Conservation (phyloP, 1,140 invertebrate genomes). For the Eriocheir sinensis region DNA sequence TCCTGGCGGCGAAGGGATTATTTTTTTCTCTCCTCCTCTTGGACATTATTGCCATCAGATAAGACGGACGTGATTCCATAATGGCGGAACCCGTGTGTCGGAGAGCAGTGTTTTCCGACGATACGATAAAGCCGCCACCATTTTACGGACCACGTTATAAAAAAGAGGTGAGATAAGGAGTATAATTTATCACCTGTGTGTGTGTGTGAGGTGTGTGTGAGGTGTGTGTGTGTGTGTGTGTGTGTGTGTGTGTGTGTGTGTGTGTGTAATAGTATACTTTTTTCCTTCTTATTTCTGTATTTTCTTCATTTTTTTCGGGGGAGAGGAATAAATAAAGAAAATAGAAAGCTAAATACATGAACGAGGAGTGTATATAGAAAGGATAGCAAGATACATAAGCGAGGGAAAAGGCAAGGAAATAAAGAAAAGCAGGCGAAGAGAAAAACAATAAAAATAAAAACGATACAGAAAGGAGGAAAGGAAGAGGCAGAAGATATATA, state of each 20-base stretch:
- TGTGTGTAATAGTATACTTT: too few species aligned
- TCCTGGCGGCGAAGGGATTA: not conserved
- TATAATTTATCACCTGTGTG: not conserved
- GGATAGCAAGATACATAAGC: not conserved
- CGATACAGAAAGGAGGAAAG: not conserved
- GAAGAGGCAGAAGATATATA: not conserved
- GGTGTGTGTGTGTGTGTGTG: too few species aligned
- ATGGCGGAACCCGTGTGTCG: not conserved
- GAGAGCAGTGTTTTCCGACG: not conserved
- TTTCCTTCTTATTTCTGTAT: too few species aligned
- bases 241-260: too few species aligned
- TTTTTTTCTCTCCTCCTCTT: not conserved
- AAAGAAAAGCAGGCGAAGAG: not conserved
- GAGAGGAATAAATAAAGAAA: too few species aligned
- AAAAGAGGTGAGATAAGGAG: not conserved
- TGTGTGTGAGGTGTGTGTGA: too few species aligned
- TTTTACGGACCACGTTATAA: not conserved
- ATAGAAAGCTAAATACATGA: too few species aligned
- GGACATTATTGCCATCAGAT: not conserved
- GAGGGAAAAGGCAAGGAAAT: not conserved
- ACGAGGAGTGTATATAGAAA: not conserved
- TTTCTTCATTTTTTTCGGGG: too few species aligned
- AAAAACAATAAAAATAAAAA: not conserved
- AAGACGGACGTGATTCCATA: slow-evolving; percentile 13
- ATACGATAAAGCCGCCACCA: not conserved